Conservation (phyloP, 2,888 invertebrate species). For the Dolichopus griseipennis region DNA sequence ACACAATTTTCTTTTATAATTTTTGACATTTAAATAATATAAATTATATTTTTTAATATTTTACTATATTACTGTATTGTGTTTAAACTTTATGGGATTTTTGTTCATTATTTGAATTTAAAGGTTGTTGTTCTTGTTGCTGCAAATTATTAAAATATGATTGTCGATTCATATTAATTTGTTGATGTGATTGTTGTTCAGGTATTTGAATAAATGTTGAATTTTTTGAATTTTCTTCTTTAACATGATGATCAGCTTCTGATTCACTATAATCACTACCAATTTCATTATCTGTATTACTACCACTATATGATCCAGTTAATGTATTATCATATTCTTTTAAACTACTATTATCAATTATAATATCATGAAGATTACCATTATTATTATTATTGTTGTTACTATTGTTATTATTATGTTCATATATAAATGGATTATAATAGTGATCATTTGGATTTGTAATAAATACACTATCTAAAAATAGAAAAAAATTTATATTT, state of each 20-base stretch:
- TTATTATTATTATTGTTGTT: neutral
- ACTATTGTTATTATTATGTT: slow-evolving; percentile 4
- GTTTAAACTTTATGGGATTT: no score
- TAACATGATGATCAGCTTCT: slow-evolving; percentile 31
- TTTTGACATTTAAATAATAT: no score
- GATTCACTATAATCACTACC: slow-evolving; percentile 30
- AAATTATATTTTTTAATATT: no score
- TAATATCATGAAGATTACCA: neutral
- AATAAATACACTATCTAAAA: slow-evolving; percentile 8
- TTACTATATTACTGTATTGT: no score
- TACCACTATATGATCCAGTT: neutral
- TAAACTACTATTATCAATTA: neutral
- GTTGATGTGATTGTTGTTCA: slow-evolving; percentile 7
- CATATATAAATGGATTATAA: slow-evolving; percentile 10
- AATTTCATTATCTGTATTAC: slow-evolving; percentile 26
- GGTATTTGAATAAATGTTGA: neutral
- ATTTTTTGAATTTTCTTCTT: slow-evolving; percentile 13
- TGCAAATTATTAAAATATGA: neutral
- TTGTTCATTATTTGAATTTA: no score
- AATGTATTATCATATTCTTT: neutral
- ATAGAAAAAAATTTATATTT: slow-evolving; percentile 6
- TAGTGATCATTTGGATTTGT: slow-evolving; percentile 13
- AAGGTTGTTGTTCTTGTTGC: neutral
- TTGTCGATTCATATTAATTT: neutral
- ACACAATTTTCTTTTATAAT: no score